Base-by-base conservation (phyloP, 2,113 vertebrate genomes). In the Microcebus ravelobensis region DNA sequence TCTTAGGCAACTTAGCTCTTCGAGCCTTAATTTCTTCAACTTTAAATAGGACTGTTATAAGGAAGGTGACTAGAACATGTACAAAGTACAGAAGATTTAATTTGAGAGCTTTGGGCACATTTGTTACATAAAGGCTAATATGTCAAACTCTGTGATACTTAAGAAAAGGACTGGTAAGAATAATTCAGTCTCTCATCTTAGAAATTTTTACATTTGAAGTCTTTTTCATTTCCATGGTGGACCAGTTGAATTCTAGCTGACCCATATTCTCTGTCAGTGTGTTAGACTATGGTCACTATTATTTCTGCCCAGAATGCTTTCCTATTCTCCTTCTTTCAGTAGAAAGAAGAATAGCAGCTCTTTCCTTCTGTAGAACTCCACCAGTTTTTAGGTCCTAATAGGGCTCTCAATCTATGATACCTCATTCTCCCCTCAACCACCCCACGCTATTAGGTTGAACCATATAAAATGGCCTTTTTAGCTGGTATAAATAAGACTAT, bases 1-100 rank as follows among this genome's bases (percentile, higher is more conserved):
- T 42, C 61, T 94, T 59, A 73, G 50, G 39, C 21, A 93, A 97
- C 11, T 67, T 59, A 79, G 61, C n/a, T 94, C 36, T 92, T 45
- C 74, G 42, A 84, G 55, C n/a, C 31, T 91, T 55, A 92, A 63
- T 92, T 92, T 76, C 34, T 67, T 77, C 70, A 67, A 57, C 25
- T 95, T 96, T 87, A 92, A 89, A 61, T 27, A 83, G 29, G 45
- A 84, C 17, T 67, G 27, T 48, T 76, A 57, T 63, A 31, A 61
- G 3, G 34, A 92, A 45, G 23, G 18, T 79, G 29, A 63, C 52
- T 31, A 68, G 20, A 31, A 73, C 8, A 25, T 10, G 48, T 77
- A 73, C 27, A 91, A 84, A 84, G 45, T n/a, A 93, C 25, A 86
- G 61, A 74, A 94, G 25, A 9, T 90, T 23, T 23, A 91, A 83